These are phyloP conservation scores for Campaea margaritaria DNA, from an alignment of 2,888 invertebrate genomes.

Conservation along the genomic window DNA sequence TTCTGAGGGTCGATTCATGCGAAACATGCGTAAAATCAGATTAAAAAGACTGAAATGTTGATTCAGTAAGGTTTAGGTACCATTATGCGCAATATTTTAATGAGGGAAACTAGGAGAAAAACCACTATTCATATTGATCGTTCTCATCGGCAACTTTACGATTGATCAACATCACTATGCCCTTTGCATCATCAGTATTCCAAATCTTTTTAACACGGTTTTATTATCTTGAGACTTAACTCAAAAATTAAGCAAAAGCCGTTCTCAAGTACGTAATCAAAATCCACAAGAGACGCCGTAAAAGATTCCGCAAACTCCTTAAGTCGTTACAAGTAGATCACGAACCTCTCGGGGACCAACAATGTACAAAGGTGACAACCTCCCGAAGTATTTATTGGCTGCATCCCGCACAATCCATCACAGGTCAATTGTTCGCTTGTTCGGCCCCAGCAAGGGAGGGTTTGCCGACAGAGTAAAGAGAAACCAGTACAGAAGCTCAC, in stretches of 20 bases:
- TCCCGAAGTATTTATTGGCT: slow-evolving; percentile 72
- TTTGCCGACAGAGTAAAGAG: slow-evolving; percentile 30
- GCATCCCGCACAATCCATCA: slow-evolving; percentile 78
- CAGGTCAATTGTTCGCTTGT: slow-evolving; percentile 68
- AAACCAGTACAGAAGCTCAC: slow-evolving; percentile 14
- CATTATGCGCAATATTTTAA: no score
- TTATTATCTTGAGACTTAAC: no score
- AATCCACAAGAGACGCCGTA: not conserved
- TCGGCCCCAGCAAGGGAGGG: slow-evolving; percentile 19
- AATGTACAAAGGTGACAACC: slow-evolving; percentile 58
- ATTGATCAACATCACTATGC: no score
- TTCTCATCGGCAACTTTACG: no score
- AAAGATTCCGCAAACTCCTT: slow-evolving; percentile 17
- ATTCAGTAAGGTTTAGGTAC: no score
- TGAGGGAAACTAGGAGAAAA: no score
- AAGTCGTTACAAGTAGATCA: slow-evolving; percentile 37
- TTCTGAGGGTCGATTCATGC: no score
- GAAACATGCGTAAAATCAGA: no score
- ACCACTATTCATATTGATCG: no score
- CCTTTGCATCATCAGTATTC: no score
- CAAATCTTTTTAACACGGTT: no score
- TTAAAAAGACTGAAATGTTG: no score
- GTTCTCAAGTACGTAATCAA: not conserved
- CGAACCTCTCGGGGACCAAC: slow-evolving; percentile 28
- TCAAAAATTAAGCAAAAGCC: not conserved